phyloP scores from a whole-genome alignment of 2,888 invertebrate species.

The Nomada goodeniana region DNA sequence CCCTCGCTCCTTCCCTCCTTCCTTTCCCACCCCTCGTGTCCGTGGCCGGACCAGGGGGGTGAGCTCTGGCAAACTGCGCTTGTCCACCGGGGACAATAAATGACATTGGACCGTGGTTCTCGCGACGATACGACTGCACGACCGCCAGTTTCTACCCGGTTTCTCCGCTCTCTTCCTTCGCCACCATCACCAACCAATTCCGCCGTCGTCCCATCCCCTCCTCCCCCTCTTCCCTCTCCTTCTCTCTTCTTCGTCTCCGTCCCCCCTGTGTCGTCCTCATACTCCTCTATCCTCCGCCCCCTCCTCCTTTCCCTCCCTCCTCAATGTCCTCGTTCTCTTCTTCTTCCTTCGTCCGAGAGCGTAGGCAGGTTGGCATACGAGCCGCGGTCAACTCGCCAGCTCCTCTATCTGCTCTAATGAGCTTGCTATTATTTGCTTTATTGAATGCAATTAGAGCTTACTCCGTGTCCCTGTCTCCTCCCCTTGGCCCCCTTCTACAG shows the following conservation, averaged over 20 bases:
- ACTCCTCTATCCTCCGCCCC: constrained; percentile 33
- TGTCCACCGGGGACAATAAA: constrained; percentile 75
- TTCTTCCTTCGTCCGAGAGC: constrained; percentile 70
- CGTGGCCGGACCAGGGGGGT: constrained; percentile 47
- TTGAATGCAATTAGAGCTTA: constrained; percentile 83
- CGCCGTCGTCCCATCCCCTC: constrained; percentile 6
- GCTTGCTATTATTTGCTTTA: constrained; percentile 84
- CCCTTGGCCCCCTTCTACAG: constrained; percentile 46
- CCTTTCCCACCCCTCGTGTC: background rate
- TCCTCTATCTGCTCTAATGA: constrained; percentile 82
- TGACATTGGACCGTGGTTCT: constrained; percentile 75
- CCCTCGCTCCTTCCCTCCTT: background rate
- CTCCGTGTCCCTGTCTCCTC: constrained; percentile 78
- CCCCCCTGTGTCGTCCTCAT: constrained; percentile 12
- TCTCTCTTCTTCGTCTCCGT: background rate
- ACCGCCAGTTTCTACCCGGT: constrained; percentile 74
- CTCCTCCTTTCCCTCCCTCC: constrained; percentile 54
- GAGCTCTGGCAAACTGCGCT: constrained; percentile 67
- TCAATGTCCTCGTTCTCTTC: constrained; percentile 39
- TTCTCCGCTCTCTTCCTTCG: constrained; percentile 63
- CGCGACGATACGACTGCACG: constrained; percentile 72
- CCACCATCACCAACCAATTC: constrained; percentile 31
- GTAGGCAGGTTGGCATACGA: constrained; percentile 79
- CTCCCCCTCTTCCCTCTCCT: constrained; percentile 45
- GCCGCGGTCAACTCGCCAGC: constrained; percentile 78